These are phyloP conservation scores for Phenacoccus solenopsis DNA, from an alignment of 1,140 invertebrate genomes.

Conservation along the genomic window DNA sequence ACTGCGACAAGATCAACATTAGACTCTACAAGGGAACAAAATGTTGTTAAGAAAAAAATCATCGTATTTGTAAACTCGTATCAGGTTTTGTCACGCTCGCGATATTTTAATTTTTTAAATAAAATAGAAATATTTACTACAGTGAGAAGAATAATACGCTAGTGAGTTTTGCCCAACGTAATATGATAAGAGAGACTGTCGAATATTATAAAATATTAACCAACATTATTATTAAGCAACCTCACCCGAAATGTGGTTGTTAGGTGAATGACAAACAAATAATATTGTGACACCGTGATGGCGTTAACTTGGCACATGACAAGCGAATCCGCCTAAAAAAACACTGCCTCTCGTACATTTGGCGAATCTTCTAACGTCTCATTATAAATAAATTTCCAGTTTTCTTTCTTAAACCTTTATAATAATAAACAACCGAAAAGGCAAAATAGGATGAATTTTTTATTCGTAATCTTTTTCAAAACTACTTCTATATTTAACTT, in stretches of 20 bases:
- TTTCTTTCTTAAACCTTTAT: neutral
- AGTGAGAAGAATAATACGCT: neutral
- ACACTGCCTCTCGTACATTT: neutral
- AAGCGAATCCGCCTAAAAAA: neutral
- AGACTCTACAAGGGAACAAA: no score
- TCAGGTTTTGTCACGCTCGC: no score
- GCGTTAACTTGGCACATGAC: neutral
- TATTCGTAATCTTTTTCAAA: neutral
- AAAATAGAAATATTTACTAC: neutral
- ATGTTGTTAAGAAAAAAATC: no score
- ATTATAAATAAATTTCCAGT: neutral
- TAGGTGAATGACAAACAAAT: slow-evolving; percentile 2
- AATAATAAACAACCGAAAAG: neutral
- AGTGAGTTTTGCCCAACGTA: neutral
- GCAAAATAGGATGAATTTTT: neutral
- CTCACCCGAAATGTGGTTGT: neutral
- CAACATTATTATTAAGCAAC: neutral
- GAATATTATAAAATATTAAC: slow-evolving; percentile 4
- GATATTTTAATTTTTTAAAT: neutral
- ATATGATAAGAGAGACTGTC: neutral
- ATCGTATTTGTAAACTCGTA: no score
- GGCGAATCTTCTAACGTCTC: neutral
- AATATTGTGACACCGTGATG: neutral
- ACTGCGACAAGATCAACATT: no score
- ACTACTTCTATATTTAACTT: no score